Conservation (phyloP, 2,113 vertebrate species). For the Calypte anna region DNA sequence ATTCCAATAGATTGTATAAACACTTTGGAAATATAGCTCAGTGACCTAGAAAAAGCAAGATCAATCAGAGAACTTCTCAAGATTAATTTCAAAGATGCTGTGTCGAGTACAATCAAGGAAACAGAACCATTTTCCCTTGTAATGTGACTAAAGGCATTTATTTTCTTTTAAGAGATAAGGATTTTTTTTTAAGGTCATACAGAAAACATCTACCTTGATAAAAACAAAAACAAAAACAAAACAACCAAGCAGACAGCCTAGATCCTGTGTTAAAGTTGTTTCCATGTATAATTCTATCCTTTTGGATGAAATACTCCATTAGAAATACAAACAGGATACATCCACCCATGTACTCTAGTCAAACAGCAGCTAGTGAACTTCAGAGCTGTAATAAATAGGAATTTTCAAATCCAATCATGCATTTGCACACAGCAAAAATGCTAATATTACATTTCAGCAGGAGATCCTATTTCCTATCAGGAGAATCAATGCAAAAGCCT, state of each 20-base stretch:
- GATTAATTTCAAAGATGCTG: constrained; percentile 76
- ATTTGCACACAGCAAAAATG: constrained; percentile 16
- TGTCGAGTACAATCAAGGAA: constrained; percentile 49
- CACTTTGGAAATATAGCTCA: constrained; percentile 74
- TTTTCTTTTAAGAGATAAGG: constrained; percentile 54
- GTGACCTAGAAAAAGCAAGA: constrained; percentile 73
- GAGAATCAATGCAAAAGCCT: constrained; percentile 23
- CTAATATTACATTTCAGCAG: constrained; percentile 48
- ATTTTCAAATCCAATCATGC: constrained; percentile 61
- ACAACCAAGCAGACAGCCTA: not conserved
- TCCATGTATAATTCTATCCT: constrained; percentile 12
- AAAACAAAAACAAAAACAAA: not conserved
- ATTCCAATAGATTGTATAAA: constrained; percentile 89
- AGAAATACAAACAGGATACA: constrained; percentile 36
- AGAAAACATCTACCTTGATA: not conserved
- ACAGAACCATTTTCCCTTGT: constrained; percentile 63
- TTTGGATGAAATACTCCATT: constrained; percentile 20
- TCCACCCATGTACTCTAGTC: not conserved
- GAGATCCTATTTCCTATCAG: constrained; percentile 12
- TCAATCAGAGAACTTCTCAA: constrained; percentile 71
- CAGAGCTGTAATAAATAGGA: constrained; percentile 44
- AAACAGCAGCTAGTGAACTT: constrained; percentile 40
- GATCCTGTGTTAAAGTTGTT: not conserved
- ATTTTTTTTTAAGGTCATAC: constrained; percentile 48
- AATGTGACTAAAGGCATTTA: constrained; percentile 66